Percentiles rank a stretch among this genome's conserved stretches.
These are phyloP conservation scores for Scomber scombrus DNA, from an alignment of 2,113 vertebrate genomes.

Conservation along the genomic window DNA sequence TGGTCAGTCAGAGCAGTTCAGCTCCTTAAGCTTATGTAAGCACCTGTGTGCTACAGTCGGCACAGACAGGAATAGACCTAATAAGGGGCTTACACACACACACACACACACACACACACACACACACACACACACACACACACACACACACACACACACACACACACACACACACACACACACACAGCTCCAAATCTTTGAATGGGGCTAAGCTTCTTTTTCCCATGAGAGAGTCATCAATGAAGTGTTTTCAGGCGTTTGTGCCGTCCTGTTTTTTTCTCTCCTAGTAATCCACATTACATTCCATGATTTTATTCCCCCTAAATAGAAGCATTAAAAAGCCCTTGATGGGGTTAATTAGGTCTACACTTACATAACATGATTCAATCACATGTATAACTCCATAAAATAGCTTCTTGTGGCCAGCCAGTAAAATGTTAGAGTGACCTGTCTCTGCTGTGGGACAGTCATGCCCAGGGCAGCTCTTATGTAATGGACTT, in stretches of 20 bases:
- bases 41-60: slow-evolving; percentile 50
- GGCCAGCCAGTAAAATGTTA: slow-evolving; percentile 25
- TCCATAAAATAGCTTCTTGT: slow-evolving; percentile 21
- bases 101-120: slow-evolving; percentile 16
- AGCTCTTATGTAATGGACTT: slow-evolving; percentile 66
- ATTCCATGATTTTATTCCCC: slow-evolving; percentile 13
- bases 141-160: slow-evolving; percentile 18
- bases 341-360: neutral
- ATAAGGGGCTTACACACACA: slow-evolving; percentile 65
- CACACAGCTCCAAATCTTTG: slow-evolving; percentile 21
- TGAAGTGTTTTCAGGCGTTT: slow-evolving; percentile 4
- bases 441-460: slow-evolving; percentile 43
- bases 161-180: slow-evolving; percentile 26
- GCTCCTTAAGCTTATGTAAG: slow-evolving; percentile 65
- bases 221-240: slow-evolving; percentile 34
- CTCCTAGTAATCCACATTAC: slow-evolving; percentile 2
- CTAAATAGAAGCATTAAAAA: neutral
- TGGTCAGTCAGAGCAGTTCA: slow-evolving; percentile 30
- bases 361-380: slow-evolving; percentile 20
- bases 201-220: slow-evolving; percentile 49
- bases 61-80: slow-evolving; percentile 66
- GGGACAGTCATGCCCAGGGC: slow-evolving; percentile 27
- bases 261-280: neutral
- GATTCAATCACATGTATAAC: slow-evolving; percentile 38
- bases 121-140: slow-evolving; percentile 21